These are phyloP conservation scores for Dicrostonyx torquatus DNA, from an alignment of 2,797 vertebrate species.

Conservation along the genomic window DNA sequence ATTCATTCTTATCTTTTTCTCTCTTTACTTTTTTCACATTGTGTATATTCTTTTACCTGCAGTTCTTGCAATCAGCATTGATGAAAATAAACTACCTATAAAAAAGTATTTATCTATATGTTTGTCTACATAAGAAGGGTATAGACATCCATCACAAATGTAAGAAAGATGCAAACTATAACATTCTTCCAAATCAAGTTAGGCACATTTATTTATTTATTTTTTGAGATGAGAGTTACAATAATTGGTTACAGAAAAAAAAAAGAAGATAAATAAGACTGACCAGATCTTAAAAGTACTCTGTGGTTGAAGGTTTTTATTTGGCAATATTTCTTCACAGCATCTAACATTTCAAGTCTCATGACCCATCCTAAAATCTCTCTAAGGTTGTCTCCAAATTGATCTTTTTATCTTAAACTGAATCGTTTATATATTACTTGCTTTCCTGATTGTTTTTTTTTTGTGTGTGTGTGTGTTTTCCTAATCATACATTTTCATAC, in stretches of 20 bases:
- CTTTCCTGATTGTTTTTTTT: background rate
- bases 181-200: background rate
- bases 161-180: background rate
- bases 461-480: background rate
- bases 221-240: background rate
- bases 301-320: background rate
- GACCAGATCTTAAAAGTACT: background rate
- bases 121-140: background rate
- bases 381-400: background rate
- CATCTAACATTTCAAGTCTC: background rate
- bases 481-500: background rate
- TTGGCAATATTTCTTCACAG: background rate
- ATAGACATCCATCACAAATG: background rate
- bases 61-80: background rate
- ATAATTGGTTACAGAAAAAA: background rate
- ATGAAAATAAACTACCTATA: background rate
- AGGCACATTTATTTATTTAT: background rate
- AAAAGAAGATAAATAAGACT: background rate
- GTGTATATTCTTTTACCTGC: background rate
- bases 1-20: background rate
- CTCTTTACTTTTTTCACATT: background rate
- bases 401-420: background rate
- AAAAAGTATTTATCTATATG: background rate
- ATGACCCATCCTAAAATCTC: background rate
- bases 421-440: background rate